Conservation (phyloP, 2,113 vertebrate genomes). For the Scopus umbretta region DNA sequence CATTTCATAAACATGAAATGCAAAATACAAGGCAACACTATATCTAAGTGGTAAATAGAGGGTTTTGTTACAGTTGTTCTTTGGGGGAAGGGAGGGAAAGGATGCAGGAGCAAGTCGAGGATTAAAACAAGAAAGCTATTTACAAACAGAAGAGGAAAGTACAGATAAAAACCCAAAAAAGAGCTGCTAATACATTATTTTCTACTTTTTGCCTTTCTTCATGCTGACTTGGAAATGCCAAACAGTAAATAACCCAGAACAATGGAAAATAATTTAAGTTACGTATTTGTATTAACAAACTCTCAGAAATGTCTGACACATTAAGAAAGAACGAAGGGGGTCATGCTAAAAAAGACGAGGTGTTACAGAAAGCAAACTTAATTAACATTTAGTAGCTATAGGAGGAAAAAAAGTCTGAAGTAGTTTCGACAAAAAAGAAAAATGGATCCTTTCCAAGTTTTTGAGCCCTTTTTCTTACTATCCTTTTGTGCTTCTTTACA, state of each 20-base stretch:
- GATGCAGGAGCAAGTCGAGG: background rate
- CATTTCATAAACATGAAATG: background rate
- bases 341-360: background rate
- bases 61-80: background rate
- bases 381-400: background rate
- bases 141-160: background rate
- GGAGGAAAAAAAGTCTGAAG: background rate
- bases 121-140: background rate
- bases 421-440: background rate
- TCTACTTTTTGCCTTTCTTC: background rate
- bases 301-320: background rate
- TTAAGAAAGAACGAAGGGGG: background rate
- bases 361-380: background rate
- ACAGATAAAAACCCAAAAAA: background rate
- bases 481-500: background rate
- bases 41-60: background rate
- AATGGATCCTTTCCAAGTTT: constrained; percentile 6
- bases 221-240: background rate
- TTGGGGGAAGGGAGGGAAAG: background rate
- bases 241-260: background rate
- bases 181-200: background rate
- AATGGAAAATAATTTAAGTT: background rate
- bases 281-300: background rate
- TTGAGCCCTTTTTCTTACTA: background rate
- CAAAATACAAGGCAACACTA: background rate